Base-by-base conservation (phyloP, 2,797 vertebrate species). In the Urophycis tenuis region DNA sequence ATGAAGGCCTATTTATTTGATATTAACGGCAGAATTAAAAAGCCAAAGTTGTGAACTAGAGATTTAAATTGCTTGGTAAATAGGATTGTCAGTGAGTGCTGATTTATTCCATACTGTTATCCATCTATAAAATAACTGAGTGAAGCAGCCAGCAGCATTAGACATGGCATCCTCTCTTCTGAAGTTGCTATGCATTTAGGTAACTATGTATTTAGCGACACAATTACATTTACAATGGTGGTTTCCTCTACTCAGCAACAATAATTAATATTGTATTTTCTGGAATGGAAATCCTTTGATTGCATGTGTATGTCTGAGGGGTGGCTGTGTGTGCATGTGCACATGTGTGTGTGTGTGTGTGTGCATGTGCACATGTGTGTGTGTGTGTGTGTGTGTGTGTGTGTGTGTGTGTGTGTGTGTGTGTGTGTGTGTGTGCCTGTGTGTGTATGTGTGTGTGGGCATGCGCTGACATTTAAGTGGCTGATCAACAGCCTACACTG, bases 401-500 rank as follows among this genome's bases (percentile, higher is more conserved):
- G 77, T n/a, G n/a, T 17, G 80, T 84, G 73, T n/a, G n/a, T n/a
- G n/a, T n/a, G n/a, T n/a, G n/a, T n/a, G n/a, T n/a, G n/a, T n/a
- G n/a, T n/a, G n/a, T n/a, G n/a, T n/a, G n/a, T n/a, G n/a, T n/a
- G n/a, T n/a, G n/a, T n/a, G n/a, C n/a, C n/a, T n/a, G n/a, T n/a
- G n/a, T n/a, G n/a, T n/a, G n/a, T n/a, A n/a, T n/a, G n/a, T n/a
- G n/a, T n/a, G n/a, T n/a, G n/a, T n/a, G n/a, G n/a, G n/a, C n/a
- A n/a, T n/a, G n/a, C n/a, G 11, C 1, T 77, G 79, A 81, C 69
- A 30, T 81, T 85, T 84, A 74, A 83, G 34, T 30, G 60, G 73
- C 76, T 64, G 75, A 79, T 79, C 12, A 75, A 36, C 81, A 81
- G 71, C 81, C 85, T n/a, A n/a, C n/a, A n/a, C n/a, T n/a, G n/a